phyloP scores from a whole-genome alignment of 1,140 invertebrate genomes.

The Doryteuthis pealeii region DNA sequence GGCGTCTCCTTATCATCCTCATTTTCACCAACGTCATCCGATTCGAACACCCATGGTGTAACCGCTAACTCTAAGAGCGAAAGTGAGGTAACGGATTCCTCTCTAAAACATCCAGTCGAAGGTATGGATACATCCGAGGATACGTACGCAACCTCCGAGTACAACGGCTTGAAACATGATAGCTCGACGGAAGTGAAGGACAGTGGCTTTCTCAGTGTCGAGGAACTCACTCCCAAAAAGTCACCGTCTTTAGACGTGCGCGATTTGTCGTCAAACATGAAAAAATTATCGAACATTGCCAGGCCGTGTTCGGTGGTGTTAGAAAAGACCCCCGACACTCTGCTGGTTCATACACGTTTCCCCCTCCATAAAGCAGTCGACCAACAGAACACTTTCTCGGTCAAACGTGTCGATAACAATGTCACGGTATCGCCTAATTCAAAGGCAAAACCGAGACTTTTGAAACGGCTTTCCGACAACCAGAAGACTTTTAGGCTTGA shows the following conservation, averaged over 20 bases:
- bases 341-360: not conserved
- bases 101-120: not conserved
- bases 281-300: not conserved
- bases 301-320: not conserved
- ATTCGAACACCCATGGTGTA: not conserved
- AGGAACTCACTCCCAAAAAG: not conserved
- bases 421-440: not conserved
- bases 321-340: not conserved
- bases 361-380: not conserved
- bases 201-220: not conserved
- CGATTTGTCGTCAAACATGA: not conserved
- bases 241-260: not conserved
- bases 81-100: not conserved
- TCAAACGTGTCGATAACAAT: not conserved
- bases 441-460: not conserved
- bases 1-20: too few relatives aligned
- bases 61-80: not conserved
- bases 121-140: not conserved
- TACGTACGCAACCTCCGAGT: not conserved
- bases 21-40: not conserved
- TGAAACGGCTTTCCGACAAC: not conserved
- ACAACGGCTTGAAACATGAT: not conserved
- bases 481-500: not conserved
- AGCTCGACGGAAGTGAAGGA: not conserved
- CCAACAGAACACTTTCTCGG: not conserved